Percentiles rank a stretch among this genome's conserved stretches.
phyloP scores from a whole-genome alignment of 2,888 invertebrate species.

The Leptogaster cylindrica region DNA sequence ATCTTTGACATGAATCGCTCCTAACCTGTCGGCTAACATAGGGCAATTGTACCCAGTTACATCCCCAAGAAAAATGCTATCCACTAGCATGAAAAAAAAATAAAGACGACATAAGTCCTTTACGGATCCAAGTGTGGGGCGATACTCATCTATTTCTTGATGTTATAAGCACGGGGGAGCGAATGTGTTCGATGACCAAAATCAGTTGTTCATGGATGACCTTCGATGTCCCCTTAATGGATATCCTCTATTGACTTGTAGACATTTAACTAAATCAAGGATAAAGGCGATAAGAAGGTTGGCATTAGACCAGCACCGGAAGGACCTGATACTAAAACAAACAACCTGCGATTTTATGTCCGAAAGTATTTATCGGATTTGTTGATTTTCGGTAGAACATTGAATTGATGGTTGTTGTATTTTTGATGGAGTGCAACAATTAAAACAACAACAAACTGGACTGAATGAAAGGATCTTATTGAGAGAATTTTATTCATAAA shows the following conservation, averaged over 20 bases:
- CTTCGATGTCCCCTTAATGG: slow-evolving; percentile 39
- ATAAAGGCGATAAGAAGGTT: slow-evolving; percentile 35
- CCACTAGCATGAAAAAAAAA: slow-evolving; percentile 12
- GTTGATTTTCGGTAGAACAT: neutral
- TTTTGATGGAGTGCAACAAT: no score
- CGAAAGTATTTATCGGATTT: slow-evolving; percentile 29
- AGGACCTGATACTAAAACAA: slow-evolving; percentile 15
- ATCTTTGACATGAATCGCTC: slow-evolving; percentile 41
- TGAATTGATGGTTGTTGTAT: slow-evolving; percentile 1
- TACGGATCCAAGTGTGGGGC: slow-evolving; percentile 21
- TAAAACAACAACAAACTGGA: no score
- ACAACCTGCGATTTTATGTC: slow-evolving; percentile 39
- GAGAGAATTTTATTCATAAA: no score
- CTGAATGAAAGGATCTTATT: no score
- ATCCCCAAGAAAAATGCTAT: slow-evolving; percentile 23
- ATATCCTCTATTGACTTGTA: slow-evolving; percentile 39
- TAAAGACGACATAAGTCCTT: slow-evolving; percentile 22
- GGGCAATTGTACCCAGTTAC: slow-evolving; percentile 26
- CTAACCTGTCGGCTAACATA: slow-evolving; percentile 38
- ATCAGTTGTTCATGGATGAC: slow-evolving; percentile 35
- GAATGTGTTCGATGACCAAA: slow-evolving; percentile 32
- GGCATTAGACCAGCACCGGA: slow-evolving; percentile 8
- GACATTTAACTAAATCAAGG: slow-evolving; percentile 40
- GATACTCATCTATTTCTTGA: slow-evolving; percentile 26
- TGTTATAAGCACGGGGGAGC: slow-evolving; percentile 28